These are phyloP conservation scores for Seriola dumerili DNA, from an alignment of 2,113 vertebrate species.

Conservation along the genomic window DNA sequence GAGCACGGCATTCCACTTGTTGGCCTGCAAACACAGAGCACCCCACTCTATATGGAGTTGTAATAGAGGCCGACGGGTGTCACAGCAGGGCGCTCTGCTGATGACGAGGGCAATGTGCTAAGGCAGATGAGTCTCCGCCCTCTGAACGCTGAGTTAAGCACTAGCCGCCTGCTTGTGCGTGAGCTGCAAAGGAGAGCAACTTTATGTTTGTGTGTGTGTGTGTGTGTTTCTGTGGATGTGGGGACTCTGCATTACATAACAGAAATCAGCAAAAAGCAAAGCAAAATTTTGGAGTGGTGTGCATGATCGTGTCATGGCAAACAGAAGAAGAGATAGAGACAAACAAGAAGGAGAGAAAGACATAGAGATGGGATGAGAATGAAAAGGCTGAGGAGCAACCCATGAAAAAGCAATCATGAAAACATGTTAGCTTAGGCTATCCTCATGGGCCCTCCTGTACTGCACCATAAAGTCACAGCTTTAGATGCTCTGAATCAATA, in stretches of 20 bases:
- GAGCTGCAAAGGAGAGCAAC: slow-evolving; percentile 27
- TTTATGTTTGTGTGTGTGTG: slow-evolving; percentile 1
- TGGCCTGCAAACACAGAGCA: slow-evolving; percentile 48
- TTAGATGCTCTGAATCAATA: slow-evolving; percentile 83
- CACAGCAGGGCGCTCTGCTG: slow-evolving; percentile 52
- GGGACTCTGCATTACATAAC: slow-evolving; percentile 9
- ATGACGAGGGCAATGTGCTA: slow-evolving; percentile 58
- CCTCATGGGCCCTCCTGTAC: slow-evolving; percentile 51
- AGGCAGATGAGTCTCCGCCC: slow-evolving; percentile 56
- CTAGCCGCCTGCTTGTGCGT: slow-evolving; percentile 21
- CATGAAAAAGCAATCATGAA: slow-evolving; percentile 67
- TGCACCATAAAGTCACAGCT: slow-evolving; percentile 67
- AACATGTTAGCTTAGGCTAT: slow-evolving; percentile 49
- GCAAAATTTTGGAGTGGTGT: neutral
- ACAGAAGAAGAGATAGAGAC: neutral
- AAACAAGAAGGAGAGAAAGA: neutral
- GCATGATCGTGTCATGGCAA: neutral
- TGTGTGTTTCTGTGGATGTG: slow-evolving; percentile 8
- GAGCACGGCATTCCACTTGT: slow-evolving; percentile 57
- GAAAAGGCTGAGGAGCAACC: slow-evolving; percentile 15
- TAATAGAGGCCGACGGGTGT: slow-evolving; percentile 68
- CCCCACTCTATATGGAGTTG: slow-evolving; percentile 43
- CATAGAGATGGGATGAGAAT: neutral
- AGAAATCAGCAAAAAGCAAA: neutral
- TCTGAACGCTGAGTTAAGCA: slow-evolving; percentile 43